Percentiles rank a stretch among this genome's conserved stretches.
These are phyloP conservation scores for Maconellicoccus hirsutus DNA, from an alignment of 1,140 invertebrate genomes.

Conservation along the genomic window DNA sequence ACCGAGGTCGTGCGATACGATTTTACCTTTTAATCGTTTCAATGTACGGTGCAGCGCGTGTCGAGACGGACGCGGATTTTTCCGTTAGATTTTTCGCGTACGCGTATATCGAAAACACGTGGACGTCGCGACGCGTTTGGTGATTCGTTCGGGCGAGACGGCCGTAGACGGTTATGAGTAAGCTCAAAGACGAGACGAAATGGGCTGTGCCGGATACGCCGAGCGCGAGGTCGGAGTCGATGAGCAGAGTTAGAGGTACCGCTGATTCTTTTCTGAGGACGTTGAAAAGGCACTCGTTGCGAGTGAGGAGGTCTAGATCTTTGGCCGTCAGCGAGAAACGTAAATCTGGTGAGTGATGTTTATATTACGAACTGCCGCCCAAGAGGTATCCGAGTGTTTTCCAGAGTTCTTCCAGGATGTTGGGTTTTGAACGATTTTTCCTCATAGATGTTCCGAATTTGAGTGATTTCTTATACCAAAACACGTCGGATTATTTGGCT, in stretches of 20 bases:
- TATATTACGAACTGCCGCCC: too few species aligned
- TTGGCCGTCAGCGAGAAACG: conserved; percentile 55
- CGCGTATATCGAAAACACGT: too few species aligned
- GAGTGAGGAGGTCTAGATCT: conserved; percentile 55
- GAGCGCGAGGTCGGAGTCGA: background rate
- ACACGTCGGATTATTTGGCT: too few species aligned
- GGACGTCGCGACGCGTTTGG: too few species aligned
- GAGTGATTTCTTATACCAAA: too few species aligned
- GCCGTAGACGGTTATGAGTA: background rate
- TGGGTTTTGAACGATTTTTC: too few species aligned
- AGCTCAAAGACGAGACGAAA: conserved; percentile 27
- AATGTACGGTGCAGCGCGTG: background rate
- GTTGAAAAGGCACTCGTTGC: conserved; percentile 48
- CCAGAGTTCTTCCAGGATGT: too few species aligned
- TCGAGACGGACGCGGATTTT: background rate
- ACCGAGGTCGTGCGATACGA: background rate
- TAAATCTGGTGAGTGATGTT: conserved; percentile 56
- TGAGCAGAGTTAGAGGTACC: conserved; percentile 36
- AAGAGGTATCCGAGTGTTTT: too few species aligned
- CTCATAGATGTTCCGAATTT: too few species aligned
- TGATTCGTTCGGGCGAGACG: too few species aligned
- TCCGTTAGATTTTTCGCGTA: background rate
- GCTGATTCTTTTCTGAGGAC: conserved; percentile 53
- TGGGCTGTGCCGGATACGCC: conserved; percentile 28
- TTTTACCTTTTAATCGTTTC: background rate